Evolutionary conservation across 2,888 invertebrate species (phyloP).

Genomic region (Cheilosia vernalis): DNA sequence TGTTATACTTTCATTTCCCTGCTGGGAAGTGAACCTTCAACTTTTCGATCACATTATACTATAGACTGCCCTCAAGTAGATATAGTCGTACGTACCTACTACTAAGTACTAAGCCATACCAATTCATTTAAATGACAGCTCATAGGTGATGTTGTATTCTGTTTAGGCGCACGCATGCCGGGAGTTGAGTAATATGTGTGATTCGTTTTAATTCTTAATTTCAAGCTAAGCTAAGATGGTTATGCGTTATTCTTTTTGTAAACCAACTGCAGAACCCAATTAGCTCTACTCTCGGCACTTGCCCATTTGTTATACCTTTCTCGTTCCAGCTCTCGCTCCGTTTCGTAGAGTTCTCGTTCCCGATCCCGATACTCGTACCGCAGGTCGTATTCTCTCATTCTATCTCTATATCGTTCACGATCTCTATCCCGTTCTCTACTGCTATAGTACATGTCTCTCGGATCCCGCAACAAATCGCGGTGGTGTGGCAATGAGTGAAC

Average conservation of each 20-base stretch:
- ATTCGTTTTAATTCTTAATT: neutral
- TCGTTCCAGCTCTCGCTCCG: slow-evolving; percentile 83
- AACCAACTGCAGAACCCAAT: neutral
- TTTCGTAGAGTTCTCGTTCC: slow-evolving; percentile 83
- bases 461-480: slow-evolving; percentile 83
- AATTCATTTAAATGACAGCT: no score
- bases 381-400: slow-evolving; percentile 82
- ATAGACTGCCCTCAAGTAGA: no score
- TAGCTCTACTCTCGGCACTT: neutral
- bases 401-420: slow-evolving; percentile 83
- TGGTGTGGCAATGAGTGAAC: slow-evolving; percentile 84
- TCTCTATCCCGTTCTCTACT: slow-evolving; percentile 83
- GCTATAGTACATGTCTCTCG: slow-evolving; percentile 83
- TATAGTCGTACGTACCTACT: no score
- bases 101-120: no score
- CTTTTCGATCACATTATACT: no score
- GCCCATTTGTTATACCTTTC: slow-evolving; percentile 80
- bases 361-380: slow-evolving; percentile 83
- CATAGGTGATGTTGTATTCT: no score
- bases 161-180: no score
- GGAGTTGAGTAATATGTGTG: slow-evolving; percentile 4
- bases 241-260: neutral
- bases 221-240: slow-evolving; percentile 5
- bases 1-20: no score
- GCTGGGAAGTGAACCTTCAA: no score